phyloP scores from a whole-genome alignment of 2,113 vertebrate species.

The Rana temporaria region DNA sequence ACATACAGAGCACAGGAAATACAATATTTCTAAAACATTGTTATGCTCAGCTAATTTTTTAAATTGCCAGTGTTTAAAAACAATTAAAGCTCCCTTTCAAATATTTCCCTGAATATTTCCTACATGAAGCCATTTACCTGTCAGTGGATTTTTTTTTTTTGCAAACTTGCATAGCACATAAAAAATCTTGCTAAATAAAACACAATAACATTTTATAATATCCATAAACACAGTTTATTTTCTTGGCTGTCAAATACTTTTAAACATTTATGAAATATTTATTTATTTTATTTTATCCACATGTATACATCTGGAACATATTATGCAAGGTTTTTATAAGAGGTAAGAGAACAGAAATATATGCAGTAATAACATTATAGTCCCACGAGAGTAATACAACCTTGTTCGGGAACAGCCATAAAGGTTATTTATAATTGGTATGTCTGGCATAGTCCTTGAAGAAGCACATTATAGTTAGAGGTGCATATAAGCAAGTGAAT shows the following conservation, averaged over 20 bases:
- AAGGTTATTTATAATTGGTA: constrained; percentile 57
- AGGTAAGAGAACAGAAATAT: constrained; percentile 39
- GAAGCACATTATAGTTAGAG: constrained; percentile 53
- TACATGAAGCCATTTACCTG: too few species aligned
- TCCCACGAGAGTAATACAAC: constrained; percentile 53
- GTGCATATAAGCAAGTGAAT: constrained; percentile 48
- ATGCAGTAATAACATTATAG: constrained; percentile 54
- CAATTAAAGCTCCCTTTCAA: too few species aligned
- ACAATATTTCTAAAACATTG: too few species aligned
- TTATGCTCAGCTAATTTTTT: too few species aligned
- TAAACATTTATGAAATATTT: background rate
- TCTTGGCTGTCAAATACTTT: background rate
- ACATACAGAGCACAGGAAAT: too few species aligned
- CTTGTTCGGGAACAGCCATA: constrained; percentile 54
- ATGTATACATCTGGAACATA: background rate
- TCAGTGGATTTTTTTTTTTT: too few species aligned
- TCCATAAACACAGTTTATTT: too few species aligned
- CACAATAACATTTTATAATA: too few species aligned
- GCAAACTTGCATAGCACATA: too few species aligned
- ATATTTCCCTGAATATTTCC: too few species aligned
- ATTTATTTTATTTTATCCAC: constrained; percentile 4
- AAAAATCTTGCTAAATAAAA: too few species aligned
- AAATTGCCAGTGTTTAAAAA: too few species aligned
- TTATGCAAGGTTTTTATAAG: constrained; percentile 42
- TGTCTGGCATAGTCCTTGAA: constrained; percentile 53